A percentile compares a stretch with the other conserved stretches of the same genome.
phyloP scores from a whole-genome alignment of 2,888 invertebrate species.

The Pimpla rufipes region DNA sequence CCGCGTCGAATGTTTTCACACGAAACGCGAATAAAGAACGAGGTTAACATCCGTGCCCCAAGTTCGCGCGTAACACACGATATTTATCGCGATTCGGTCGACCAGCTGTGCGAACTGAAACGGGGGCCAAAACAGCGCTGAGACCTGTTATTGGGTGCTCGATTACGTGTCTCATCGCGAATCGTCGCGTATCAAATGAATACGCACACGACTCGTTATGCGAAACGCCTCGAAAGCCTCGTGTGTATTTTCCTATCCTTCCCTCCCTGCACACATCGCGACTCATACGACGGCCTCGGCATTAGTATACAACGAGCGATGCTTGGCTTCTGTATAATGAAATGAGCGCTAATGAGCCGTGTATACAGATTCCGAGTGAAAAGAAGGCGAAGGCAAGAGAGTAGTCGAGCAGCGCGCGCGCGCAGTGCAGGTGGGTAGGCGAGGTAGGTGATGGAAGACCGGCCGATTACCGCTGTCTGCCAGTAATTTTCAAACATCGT shows the following conservation, averaged over 20 bases:
- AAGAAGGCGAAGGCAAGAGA: neutral
- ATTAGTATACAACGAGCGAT: neutral
- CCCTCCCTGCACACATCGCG: neutral
- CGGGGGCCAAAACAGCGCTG: neutral
- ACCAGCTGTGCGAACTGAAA: constrained; percentile 3
- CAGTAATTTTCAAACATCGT: constrained; percentile 50
- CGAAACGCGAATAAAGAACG: neutral
- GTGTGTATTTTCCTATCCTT: neutral
- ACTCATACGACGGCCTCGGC: neutral
- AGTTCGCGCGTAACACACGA: neutral
- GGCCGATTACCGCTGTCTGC: constrained; percentile 44
- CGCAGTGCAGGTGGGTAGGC: constrained; percentile 9
- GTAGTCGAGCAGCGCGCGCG: constrained; percentile 12
- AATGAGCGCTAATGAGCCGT: constrained; percentile 10
- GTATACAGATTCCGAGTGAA: neutral
- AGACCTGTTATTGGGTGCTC: neutral
- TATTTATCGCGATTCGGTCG: constrained; percentile 6
- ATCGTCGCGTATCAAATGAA: neutral
- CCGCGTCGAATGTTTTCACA: constrained; percentile 13
- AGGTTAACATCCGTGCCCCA: neutral
- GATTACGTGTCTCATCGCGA: constrained; percentile 5
- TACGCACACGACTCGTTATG: neutral
- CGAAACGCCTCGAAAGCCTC: neutral
- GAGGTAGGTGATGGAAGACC: constrained; percentile 42
- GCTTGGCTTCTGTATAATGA: constrained; percentile 8